A percentile compares a stretch with the other conserved stretches of the same genome.
phyloP scores from a whole-genome alignment of 2,113 vertebrate genomes.

The Erinaceus europaeus region DNA sequence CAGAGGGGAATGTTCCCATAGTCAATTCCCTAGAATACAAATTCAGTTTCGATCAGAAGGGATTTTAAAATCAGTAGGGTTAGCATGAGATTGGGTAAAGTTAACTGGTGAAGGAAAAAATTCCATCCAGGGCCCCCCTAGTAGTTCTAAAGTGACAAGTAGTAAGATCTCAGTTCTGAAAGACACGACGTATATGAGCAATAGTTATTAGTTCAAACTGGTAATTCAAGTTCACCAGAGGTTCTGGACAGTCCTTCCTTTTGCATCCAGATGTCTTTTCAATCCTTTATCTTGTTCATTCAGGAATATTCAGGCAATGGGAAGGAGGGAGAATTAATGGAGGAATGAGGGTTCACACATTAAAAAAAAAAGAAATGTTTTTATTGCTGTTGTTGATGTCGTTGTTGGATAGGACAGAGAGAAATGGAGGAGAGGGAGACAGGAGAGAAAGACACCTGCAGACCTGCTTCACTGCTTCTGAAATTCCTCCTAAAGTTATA shows the following conservation, averaged over 20 bases:
- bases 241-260: background rate
- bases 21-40: background rate
- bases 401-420: no score
- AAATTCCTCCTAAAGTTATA: no score
- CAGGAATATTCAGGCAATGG: background rate
- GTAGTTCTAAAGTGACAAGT: no score
- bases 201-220: background rate
- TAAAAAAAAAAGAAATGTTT: no score
- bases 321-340: background rate
- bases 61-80: background rate
- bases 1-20: background rate
- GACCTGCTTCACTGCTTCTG: no score
- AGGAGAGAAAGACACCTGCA: no score
- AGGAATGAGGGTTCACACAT: background rate
- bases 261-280: background rate
- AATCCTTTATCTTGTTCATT: background rate
- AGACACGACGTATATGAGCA: background rate
- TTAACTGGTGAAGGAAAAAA: background rate
- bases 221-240: background rate
- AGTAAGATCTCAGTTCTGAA: background rate
- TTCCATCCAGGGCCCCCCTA: no score
- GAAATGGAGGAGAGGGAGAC: no score
- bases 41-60: background rate
- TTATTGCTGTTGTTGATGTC: no score
- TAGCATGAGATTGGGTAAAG: background rate